phyloP scores from a whole-genome alignment of 1,140 invertebrate genomes.

The Fopius arisanus region DNA sequence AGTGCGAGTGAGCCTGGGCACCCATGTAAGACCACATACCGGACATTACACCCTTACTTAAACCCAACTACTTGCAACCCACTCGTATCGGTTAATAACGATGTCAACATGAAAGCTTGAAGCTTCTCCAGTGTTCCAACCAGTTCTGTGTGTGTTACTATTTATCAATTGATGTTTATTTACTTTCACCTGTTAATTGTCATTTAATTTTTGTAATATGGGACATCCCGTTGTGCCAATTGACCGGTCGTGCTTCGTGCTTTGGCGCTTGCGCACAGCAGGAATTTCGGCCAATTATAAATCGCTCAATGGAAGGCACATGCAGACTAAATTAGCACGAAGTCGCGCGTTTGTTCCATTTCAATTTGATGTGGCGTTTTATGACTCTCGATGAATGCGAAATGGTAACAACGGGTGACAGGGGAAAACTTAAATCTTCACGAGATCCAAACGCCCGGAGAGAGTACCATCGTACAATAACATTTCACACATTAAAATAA shows the following conservation, averaged over 20 bases:
- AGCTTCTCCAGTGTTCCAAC: background rate
- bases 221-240: background rate
- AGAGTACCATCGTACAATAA: no score
- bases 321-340: slow-evolving; percentile 6
- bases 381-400: background rate
- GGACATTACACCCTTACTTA: slow-evolving; percentile 35
- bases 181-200: background rate
- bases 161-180: background rate
- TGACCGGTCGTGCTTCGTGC: slow-evolving; percentile 20
- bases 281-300: background rate
- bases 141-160: background rate
- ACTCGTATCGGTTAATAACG: background rate
- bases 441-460: background rate
- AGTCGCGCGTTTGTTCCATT: slow-evolving; percentile 16
- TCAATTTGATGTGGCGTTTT: background rate
- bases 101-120: slow-evolving; percentile 17
- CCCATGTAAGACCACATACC: slow-evolving; percentile 59
- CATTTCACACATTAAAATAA: no score
- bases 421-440: background rate
- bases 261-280: slow-evolving; percentile 1
- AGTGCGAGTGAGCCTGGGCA: slow-evolving; percentile 55
- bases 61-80: background rate
- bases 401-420: background rate
- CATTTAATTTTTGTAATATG: background rate
- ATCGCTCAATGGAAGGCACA: background rate